Evolutionary conservation across 2,797 vertebrate species (phyloP).

Genomic region (Gobionotothen gibberifrons): DNA sequence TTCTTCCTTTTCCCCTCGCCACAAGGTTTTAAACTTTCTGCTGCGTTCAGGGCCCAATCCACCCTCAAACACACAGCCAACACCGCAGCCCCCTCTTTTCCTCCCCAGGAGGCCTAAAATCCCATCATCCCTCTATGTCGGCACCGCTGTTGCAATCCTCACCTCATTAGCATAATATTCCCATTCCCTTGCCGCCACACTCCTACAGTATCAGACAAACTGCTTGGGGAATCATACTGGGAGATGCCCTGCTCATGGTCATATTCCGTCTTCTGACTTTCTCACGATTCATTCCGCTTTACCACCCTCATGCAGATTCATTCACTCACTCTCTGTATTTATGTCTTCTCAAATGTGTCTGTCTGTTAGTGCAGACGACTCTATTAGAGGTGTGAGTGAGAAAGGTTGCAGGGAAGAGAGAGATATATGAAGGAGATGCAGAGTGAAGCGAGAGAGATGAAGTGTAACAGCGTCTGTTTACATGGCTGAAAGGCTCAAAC

Average conservation of each 20-base stretch:
- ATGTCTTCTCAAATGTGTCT: constrained; percentile 10
- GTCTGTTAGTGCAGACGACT: constrained; percentile 17
- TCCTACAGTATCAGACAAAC: constrained; percentile 68
- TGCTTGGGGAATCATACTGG: constrained; percentile 63
- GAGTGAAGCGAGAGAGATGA: constrained; percentile 48
- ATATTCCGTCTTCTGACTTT: constrained; percentile 29
- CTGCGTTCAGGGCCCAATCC: not conserved
- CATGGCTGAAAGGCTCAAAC: constrained; percentile 53
- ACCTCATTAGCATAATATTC: constrained; percentile 80
- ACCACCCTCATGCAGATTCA: not conserved
- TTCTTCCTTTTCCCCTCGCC: constrained; percentile 7
- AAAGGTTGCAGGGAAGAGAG: not conserved
- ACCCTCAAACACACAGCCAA: constrained; percentile 4
- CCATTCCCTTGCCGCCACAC: constrained; percentile 74
- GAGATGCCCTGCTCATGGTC: constrained; percentile 45
- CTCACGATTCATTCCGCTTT: not conserved
- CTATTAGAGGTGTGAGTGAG: constrained; percentile 1
- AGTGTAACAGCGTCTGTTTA: constrained; percentile 49
- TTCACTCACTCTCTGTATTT: not conserved
- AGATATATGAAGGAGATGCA: constrained; percentile 20
- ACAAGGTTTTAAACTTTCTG: constrained; percentile 25
- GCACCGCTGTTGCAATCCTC: constrained; percentile 55
- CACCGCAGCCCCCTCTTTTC: constrained; percentile 22
- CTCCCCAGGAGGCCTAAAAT: constrained; percentile 64
- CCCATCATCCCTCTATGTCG: constrained; percentile 77